phyloP scores from a whole-genome alignment of 2,888 invertebrate genomes.

The Protodeltote pygarga region DNA sequence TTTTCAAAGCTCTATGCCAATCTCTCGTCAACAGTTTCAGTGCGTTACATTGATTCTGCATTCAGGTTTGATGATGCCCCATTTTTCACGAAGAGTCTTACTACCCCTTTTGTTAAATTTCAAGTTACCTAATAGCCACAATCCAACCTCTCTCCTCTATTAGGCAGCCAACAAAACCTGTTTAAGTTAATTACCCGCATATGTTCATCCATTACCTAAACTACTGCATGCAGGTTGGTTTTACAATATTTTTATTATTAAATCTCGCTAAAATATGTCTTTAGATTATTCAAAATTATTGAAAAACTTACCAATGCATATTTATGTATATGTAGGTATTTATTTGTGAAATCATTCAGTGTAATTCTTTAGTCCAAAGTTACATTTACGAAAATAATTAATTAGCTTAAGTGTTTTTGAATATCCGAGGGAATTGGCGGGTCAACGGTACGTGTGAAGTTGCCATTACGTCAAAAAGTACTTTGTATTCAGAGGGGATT shows the following conservation, averaged over 20 bases:
- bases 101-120: background rate
- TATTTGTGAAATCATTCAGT: background rate
- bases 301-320: background rate
- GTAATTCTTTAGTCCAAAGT: background rate
- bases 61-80: conserved; percentile 22
- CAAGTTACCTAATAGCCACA: background rate
- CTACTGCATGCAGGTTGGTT: too few relatives aligned
- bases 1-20: too few relatives aligned
- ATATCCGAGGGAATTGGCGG: conserved; percentile 19
- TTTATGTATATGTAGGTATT: background rate
- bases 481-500: conserved; percentile 18
- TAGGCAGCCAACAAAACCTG: too few relatives aligned
- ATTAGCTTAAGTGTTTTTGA: conserved; percentile 25
- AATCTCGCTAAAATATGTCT: background rate
- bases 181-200: too few relatives aligned
- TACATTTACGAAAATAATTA: background rate
- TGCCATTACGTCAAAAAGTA: conserved; percentile 19
- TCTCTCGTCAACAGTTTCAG: conserved; percentile 5
- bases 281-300: background rate
- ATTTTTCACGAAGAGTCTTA: conserved; percentile 1
- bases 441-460: conserved; percentile 22
- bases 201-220: too few relatives aligned
- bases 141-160: too few relatives aligned
- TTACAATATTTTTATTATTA: too few relatives aligned
- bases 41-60: conserved; percentile 18